Base-by-base conservation (phyloP, 2,113 vertebrate species). In the Alosa alosa region DNA sequence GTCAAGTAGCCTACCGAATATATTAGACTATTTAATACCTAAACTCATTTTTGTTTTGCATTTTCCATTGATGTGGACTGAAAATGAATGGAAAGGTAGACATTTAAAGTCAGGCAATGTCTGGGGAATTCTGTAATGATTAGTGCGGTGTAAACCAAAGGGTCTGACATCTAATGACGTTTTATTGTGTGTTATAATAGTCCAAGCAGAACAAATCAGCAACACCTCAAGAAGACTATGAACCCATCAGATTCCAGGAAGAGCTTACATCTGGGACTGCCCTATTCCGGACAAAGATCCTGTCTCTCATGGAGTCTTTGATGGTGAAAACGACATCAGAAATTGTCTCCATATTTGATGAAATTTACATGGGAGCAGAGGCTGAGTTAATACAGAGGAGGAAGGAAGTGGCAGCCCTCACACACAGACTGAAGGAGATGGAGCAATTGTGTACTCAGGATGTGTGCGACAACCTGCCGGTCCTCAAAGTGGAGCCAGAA, bases 271-370 rank as follows among this genome's bases (percentile, higher is more conserved):
- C 83, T 86, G 11, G 87, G 86, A 41, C 87, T 86, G n/a, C 55
- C 86, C 0, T 22, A 86, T 78, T 85, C 89, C 13, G 86, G 64
- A 72, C 83, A 2, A 90, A 86, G 82, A 88, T 90, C 39, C 82
- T 72, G 72, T 72, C 83, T 22, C 60, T 89, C 10, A 15, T 90
- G 18, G 88, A 90, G 82, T 36, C 86, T 4, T 84, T 90, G 9
- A 86, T 90, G 89, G 50, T 85, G 13, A 68, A 72, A 18, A 82
- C 88, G 0, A 87, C 88, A 2, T 82, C 86, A 25, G 88, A 90
- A 50, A 88, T 90, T 17, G 86, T 90, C 0, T 87, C 87, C 41
- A 84, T 86, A 75, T 90, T 90, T 52, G 81, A 25, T 18, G 78
- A 90, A 60, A 82, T 90, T 11, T 81, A 89, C 72, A 17, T 84